Evolutionary conservation across 2,888 invertebrate genomes (phyloP).

Genomic region (Tetramorium bicarinatum): DNA sequence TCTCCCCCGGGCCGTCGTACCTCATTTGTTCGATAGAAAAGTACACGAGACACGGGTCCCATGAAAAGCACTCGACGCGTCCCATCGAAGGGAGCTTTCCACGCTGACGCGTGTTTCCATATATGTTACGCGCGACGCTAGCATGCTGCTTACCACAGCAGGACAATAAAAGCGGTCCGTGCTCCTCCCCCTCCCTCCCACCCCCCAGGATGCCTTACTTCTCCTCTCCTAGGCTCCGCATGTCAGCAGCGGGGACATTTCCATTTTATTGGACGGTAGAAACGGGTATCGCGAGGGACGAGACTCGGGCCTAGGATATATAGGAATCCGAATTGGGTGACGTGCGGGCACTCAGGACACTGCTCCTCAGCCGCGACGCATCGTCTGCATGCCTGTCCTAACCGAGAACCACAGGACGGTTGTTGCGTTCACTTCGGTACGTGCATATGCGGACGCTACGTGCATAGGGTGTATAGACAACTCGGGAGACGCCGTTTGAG

Average conservation of each 20-base stretch:
- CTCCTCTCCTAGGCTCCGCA: constrained; percentile 37
- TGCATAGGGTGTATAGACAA: constrained; percentile 29
- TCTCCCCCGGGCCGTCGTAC: not conserved
- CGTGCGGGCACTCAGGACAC: constrained; percentile 77
- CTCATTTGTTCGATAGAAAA: constrained; percentile 48
- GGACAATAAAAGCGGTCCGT: constrained; percentile 73
- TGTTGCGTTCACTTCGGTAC: constrained; percentile 30
- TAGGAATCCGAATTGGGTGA: constrained; percentile 84
- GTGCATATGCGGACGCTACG: constrained; percentile 5
- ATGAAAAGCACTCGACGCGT: constrained; percentile 73
- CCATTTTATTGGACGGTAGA: constrained; percentile 85
- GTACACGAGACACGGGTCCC: constrained; percentile 29
- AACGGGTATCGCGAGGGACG: constrained; percentile 75
- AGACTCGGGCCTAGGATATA: constrained; percentile 73
- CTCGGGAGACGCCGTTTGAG: not conserved
- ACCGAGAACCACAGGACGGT: constrained; percentile 39
- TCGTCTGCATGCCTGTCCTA: constrained; percentile 78
- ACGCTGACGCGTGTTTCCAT: constrained; percentile 70
- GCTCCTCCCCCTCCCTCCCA: constrained; percentile 14
- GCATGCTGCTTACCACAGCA: constrained; percentile 66
- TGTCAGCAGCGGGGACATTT: constrained; percentile 82
- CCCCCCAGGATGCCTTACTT: constrained; percentile 49
- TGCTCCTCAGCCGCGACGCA: constrained; percentile 62
- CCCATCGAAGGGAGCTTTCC: constrained; percentile 57
- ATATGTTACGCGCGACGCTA: constrained; percentile 69